Base-by-base conservation (phyloP, 2,797 vertebrate species). In the Enteromius mattozi region DNA sequence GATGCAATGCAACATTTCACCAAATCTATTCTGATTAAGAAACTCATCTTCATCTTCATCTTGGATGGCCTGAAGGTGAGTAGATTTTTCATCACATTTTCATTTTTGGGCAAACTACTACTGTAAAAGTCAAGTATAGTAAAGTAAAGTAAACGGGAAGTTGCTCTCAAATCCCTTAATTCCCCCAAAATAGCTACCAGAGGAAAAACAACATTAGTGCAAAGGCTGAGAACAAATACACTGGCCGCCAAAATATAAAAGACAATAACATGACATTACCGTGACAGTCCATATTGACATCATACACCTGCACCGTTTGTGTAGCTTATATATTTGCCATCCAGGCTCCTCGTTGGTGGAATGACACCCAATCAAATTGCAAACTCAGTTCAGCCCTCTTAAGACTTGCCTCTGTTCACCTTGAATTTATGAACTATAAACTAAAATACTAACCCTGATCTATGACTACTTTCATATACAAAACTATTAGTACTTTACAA, bases 181-280 rank as follows among this genome's bases (percentile, higher is more conserved):
- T 54, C 16, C 45, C 33, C 54, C 13, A 1, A 42, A 74, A 54
- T n/a, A 17, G 4, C 59, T 78, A 65, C 24, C 2, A 6, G 42
- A 71, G 37, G 68, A 51, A 86, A 30, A 59, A 35, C 35, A 49
- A 35, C 63, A 35, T 71, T 75, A 87, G 72, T 88, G 83, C 86
- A 87, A 87, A 87, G 87, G 45, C 12, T 61, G 69, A 24, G 19
- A 82, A 82, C 74, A 88, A 33, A 21, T 66, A 72, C 56, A 80
- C 70, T 85, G 74, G 14, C 4, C 12, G 0, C 63, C 49, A 35
- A 27, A 70, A 49, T 49, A 2, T 65, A 65, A 78, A 83, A 56
- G 24, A 45, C 10, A 6, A 42, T 47, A 35, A 35, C 49, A 35
- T 75, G 47, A 42, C 42, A 47, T 61, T 47, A 17, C 5, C 7